phyloP scores from a whole-genome alignment of 2,797 vertebrate genomes.

The Phrynocephalus guinanensis region DNA sequence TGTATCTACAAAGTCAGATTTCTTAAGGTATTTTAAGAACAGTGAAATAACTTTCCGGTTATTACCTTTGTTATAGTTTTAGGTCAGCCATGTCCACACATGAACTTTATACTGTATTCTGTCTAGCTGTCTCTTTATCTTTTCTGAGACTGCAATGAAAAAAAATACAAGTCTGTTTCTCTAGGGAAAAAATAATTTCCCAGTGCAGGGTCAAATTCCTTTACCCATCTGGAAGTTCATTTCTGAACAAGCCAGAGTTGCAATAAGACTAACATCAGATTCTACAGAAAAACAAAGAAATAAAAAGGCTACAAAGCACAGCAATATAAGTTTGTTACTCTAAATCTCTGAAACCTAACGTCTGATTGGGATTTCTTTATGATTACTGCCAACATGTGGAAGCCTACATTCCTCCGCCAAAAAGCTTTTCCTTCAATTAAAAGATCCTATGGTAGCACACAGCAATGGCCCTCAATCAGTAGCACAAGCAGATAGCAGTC shows the following conservation, averaged over 20 bases:
- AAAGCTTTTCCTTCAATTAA: slow-evolving; percentile 1
- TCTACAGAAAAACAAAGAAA: not conserved
- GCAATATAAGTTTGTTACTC: not conserved
- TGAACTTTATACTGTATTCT: slow-evolving; percentile 38
- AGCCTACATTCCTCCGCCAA: not conserved
- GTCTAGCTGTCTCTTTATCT: slow-evolving; percentile 36
- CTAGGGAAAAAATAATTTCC: slow-evolving; percentile 61
- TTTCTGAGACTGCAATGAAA: not conserved
- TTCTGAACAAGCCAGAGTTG: slow-evolving; percentile 61
- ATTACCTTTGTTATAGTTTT: accelerated
- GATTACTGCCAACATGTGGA: slow-evolving; percentile 11
- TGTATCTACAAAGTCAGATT: not conserved
- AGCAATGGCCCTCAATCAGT: too few relatives aligned
- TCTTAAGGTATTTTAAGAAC: not conserved
- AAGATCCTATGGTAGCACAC: not conserved
- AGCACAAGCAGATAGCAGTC: too few relatives aligned
- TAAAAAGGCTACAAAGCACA: not conserved
- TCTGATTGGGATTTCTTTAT: not conserved
- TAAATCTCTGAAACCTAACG: not conserved
- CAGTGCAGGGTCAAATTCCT: slow-evolving; percentile 66
- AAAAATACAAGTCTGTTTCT: slow-evolving; percentile 33
- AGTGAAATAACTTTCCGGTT: slow-evolving; percentile 5
- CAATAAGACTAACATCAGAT: slow-evolving; percentile 8
- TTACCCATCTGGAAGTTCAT: slow-evolving; percentile 48
- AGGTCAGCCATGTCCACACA: accelerated